Conservation (phyloP, 2,113 vertebrate species). For the Stictonetta naevosa region DNA sequence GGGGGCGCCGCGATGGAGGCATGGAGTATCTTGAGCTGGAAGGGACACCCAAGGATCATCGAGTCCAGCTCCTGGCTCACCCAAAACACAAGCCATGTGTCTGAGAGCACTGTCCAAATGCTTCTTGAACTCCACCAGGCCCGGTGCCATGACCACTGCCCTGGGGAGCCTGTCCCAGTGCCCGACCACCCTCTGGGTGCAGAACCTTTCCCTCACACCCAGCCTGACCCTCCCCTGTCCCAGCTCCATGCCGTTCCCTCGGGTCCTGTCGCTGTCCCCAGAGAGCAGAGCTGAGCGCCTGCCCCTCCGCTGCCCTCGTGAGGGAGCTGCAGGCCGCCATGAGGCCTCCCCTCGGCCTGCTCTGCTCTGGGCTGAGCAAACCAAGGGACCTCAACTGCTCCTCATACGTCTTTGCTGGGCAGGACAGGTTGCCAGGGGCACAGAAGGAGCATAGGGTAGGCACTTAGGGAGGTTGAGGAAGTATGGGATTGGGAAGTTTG, state of each 20-base stretch:
- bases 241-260: background rate
- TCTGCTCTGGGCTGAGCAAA: background rate
- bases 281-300: background rate
- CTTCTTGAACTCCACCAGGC: background rate
- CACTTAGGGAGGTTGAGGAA: accelerated
- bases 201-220: background rate
- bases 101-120: background rate
- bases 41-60: background rate
- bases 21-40: background rate
- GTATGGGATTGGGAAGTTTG: background rate
- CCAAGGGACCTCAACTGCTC: background rate
- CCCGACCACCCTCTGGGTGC: background rate
- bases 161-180: background rate
- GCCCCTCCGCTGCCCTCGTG: background rate
- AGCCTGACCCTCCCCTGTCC: background rate
- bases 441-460: accelerated
- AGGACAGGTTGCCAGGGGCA: background rate
- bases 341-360: background rate
- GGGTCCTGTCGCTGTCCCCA: background rate
- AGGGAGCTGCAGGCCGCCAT: background rate
- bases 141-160: background rate
- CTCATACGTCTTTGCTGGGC: background rate
- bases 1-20: background rate
- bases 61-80: background rate
- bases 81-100: background rate